phyloP scores from a whole-genome alignment of 1,140 invertebrate genomes.

The Lordiphosa mommai region DNA sequence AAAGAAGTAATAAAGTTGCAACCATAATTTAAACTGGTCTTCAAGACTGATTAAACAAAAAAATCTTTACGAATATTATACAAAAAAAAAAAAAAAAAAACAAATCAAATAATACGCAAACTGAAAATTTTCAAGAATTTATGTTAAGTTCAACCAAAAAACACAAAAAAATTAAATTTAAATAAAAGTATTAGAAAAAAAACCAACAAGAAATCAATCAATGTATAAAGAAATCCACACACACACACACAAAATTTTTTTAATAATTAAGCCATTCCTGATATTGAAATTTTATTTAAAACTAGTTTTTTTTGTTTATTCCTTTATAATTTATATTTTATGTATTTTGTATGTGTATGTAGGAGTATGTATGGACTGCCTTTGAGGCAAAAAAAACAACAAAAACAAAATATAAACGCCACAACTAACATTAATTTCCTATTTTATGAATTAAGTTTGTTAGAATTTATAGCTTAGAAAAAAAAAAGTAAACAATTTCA shows the following conservation, averaged over 20 bases:
- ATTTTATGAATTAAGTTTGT: conserved; percentile 63
- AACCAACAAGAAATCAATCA: not conserved
- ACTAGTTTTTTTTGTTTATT: conserved; percentile 10
- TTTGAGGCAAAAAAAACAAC: conserved; percentile 43
- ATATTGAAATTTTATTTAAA: conserved; percentile 51
- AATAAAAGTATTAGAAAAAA: conserved; percentile 22
- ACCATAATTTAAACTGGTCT: conserved; percentile 54
- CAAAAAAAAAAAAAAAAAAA: conserved; percentile 32
- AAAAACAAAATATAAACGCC: conserved; percentile 61
- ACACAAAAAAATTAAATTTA: conserved; percentile 12
- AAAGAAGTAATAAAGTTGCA: conserved; percentile 4
- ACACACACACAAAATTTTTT: conserved; percentile 21
- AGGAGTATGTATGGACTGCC: conserved; percentile 44
- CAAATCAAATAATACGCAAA: conserved; percentile 20
- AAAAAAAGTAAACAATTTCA: conserved; percentile 45
- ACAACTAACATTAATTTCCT: conserved; percentile 70
- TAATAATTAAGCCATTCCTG: conserved; percentile 67
- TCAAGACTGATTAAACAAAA: conserved; percentile 61
- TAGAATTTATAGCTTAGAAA: conserved; percentile 68
- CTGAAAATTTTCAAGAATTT: conserved; percentile 17
- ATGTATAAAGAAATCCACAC: conserved; percentile 45
- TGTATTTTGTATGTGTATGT: conserved; percentile 26
- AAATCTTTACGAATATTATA: conserved; percentile 55
- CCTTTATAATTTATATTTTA: conserved; percentile 16
- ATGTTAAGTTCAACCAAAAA: conserved; percentile 2